Conservation (phyloP, 2,113 vertebrate species). For the Neodontobutis hainanensis region DNA sequence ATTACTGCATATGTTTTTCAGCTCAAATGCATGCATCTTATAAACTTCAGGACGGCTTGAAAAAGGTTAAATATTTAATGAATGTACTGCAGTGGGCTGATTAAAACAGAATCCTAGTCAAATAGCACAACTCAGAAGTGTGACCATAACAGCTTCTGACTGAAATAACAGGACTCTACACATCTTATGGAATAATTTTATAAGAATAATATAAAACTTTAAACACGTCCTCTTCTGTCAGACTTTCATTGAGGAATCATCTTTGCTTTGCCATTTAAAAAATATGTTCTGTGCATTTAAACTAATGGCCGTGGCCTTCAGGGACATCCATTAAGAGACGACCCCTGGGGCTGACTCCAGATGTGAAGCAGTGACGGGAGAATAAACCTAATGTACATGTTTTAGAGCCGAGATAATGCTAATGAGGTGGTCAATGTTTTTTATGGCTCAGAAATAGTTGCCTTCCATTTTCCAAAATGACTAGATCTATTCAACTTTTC, state of each 20-base stretch:
- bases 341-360: slow-evolving; percentile 1
- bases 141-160: too few species aligned
- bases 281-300: slow-evolving; percentile 8
- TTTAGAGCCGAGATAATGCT: neutral
- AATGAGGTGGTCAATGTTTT: neutral
- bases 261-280: neutral
- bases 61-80: slow-evolving; percentile 5
- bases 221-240: neutral
- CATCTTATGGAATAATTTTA: too few species aligned
- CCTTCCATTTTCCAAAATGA: neutral
- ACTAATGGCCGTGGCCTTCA: neutral
- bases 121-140: too few species aligned
- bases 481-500: neutral
- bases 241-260: neutral
- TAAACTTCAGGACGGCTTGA: neutral
- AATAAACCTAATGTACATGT: slow-evolving; percentile 1
- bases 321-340: neutral
- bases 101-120: neutral
- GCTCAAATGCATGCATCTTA: neutral
- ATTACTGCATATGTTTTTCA: slow-evolving; percentile 1
- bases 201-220: neutral
- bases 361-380: neutral
- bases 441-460: neutral
- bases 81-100: slow-evolving; percentile 1
- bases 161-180: too few species aligned